A percentile compares a stretch with the other conserved stretches of the same genome.
These are phyloP conservation scores for Mamestra configurata DNA, from an alignment of 1,140 invertebrate genomes.

Conservation along the genomic window DNA sequence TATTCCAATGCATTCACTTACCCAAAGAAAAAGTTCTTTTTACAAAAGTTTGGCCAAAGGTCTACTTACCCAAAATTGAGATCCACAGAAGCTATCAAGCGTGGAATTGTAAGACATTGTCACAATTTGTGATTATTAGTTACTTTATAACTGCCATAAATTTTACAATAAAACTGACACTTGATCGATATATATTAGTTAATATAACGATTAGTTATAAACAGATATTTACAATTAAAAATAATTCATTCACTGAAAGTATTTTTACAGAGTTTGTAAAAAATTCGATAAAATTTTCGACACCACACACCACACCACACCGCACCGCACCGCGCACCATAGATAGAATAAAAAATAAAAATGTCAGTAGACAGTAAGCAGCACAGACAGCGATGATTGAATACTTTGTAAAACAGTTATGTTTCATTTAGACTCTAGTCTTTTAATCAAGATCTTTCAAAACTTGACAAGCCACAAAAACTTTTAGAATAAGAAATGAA, in stretches of 20 bases:
- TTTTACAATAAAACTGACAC: conserved; percentile 39
- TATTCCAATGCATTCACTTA: background rate
- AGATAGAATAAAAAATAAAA: conserved; percentile 16
- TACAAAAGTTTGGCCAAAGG: background rate
- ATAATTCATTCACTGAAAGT: conserved; percentile 65
- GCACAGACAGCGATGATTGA: conserved; percentile 1
- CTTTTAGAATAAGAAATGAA: too few relatives aligned
- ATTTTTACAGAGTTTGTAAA: conserved; percentile 58
- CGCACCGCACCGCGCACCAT: conserved; percentile 37
- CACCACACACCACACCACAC: conserved; percentile 41
- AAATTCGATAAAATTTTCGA: conserved; percentile 44
- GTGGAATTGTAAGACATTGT: conserved; percentile 82
- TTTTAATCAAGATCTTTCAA: background rate
- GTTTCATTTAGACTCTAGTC: background rate
- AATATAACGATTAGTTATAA: background rate
- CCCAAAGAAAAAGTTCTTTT: background rate
- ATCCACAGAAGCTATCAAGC: conserved; percentile 90
- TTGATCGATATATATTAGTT: background rate
- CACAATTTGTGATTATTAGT: conserved; percentile 51
- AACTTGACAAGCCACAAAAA: too few relatives aligned
- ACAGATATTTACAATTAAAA: conserved; percentile 44
- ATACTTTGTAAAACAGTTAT: background rate
- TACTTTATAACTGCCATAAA: conserved; percentile 54
- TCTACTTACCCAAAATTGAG: conserved; percentile 90
- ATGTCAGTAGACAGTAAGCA: background rate